Evolutionary conservation across 2,113 vertebrate species (phyloP).

Genomic region (Brachypteracias leptosomus): DNA sequence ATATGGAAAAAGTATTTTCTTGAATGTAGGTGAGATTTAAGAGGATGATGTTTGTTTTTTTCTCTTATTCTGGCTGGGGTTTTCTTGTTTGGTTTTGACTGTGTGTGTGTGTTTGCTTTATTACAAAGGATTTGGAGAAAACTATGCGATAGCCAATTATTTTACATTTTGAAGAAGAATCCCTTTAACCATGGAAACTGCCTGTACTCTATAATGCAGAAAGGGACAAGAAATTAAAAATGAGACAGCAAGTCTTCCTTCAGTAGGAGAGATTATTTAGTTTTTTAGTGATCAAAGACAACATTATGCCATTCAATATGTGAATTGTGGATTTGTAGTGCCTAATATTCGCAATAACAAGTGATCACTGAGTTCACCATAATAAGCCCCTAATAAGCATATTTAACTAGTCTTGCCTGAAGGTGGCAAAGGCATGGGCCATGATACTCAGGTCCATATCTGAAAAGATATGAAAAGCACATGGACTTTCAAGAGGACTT

Average conservation of each 20-base stretch:
- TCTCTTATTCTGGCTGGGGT: background rate
- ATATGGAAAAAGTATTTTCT: background rate
- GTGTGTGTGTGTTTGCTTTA: background rate
- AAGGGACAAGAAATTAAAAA: background rate
- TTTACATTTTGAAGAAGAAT: slow-evolving; percentile 3
- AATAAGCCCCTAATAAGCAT: background rate
- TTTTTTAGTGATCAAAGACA: background rate
- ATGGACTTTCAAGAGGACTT: background rate
- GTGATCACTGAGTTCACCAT: background rate
- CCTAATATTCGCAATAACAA: background rate
- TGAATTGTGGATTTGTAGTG: background rate
- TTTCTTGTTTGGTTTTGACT: background rate
- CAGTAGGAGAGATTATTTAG: background rate
- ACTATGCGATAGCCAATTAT: background rate
- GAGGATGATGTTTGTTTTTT: background rate
- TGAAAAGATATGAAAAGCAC: background rate
- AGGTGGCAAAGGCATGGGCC: background rate
- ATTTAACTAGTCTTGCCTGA: background rate
- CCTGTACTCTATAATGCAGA: background rate
- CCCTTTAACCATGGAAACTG: background rate
- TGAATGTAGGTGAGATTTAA: slow-evolving; percentile 25
- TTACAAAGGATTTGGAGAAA: slow-evolving; percentile 40
- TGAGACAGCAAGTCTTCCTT: background rate
- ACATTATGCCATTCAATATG: background rate
- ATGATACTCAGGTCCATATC: background rate